Evolutionary conservation across 2,888 invertebrate species (phyloP).

Genomic region (Brachylomia viminalis): DNA sequence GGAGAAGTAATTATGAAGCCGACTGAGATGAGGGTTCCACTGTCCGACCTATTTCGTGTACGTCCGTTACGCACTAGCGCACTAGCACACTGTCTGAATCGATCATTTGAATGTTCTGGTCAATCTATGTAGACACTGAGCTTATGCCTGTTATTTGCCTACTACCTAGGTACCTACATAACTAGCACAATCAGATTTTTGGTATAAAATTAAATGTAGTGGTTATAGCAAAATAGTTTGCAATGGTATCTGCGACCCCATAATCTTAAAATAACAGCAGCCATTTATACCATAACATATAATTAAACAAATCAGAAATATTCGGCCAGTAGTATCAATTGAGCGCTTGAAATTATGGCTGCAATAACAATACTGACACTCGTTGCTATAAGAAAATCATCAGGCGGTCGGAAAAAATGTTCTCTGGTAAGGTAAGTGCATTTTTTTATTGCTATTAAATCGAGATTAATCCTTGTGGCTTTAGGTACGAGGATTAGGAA

Average conservation of each 20-base stretch:
- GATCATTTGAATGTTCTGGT: constrained; percentile 33
- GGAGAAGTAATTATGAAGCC: constrained; percentile 67
- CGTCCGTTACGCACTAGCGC: constrained; percentile 38
- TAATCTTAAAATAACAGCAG: constrained; percentile 10
- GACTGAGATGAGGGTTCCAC: constrained; percentile 61
- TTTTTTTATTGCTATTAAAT: constrained; percentile 40
- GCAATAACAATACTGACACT: constrained; percentile 51
- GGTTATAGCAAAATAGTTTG: neutral
- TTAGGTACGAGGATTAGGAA: constrained; percentile 26
- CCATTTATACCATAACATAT: constrained; percentile 16
- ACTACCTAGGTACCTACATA: too few relatives aligned
- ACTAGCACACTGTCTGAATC: constrained; percentile 38
- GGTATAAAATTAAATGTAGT: neutral
- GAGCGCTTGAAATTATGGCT: constrained; percentile 57
- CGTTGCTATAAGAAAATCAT: constrained; percentile 61
- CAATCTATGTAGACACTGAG: neutral
- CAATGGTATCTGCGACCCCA: constrained; percentile 5
- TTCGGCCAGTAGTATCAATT: constrained; percentile 32
- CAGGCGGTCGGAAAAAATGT: constrained; percentile 53
- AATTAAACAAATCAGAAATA: constrained; percentile 35
- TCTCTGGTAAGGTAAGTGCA: constrained; percentile 18
- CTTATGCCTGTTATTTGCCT: neutral
- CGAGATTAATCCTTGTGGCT: constrained; percentile 25
- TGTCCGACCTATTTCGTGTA: constrained; percentile 61
- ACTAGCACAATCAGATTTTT: neutral